Evolutionary conservation across 2,113 vertebrate genomes (phyloP).

Genomic region (Turnix velox): DNA sequence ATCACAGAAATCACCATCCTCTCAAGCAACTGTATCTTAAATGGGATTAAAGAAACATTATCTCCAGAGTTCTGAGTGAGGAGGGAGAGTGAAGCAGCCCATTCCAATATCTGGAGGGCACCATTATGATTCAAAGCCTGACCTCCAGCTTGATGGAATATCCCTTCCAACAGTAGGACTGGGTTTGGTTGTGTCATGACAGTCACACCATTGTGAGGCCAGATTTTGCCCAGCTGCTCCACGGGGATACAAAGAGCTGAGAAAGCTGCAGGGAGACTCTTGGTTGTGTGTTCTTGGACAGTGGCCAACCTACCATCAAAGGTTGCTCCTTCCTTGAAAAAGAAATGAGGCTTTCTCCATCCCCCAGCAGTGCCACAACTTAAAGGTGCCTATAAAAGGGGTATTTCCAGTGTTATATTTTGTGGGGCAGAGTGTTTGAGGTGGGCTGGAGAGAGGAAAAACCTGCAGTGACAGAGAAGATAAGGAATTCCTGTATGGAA

Average conservation of each 20-base stretch:
- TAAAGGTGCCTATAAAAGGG: neutral
- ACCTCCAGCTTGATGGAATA: constrained; percentile 13
- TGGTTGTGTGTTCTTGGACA: constrained; percentile 28
- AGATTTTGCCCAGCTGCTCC: constrained; percentile 62
- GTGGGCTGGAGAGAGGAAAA: neutral
- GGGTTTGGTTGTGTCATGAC: constrained; percentile 36
- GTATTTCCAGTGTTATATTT: neutral
- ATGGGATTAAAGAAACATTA: constrained; percentile 7
- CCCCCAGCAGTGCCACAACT: neutral
- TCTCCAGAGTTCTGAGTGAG: neutral
- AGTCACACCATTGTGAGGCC: constrained; percentile 41
- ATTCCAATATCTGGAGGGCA: constrained; percentile 13
- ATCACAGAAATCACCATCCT: neutral
- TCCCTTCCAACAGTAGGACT: neutral
- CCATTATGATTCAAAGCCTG: constrained; percentile 38
- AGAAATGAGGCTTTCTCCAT: neutral
- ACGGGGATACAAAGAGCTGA: constrained; percentile 15
- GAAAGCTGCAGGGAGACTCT: constrained; percentile 54
- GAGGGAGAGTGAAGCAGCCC: neutral
- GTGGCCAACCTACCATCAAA: constrained; percentile 31
- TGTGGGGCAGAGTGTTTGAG: neutral
- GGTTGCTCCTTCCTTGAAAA: constrained; percentile 26
- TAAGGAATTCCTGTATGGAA: neutral
- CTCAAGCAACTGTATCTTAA: neutral
- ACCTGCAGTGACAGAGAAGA: neutral